Conservation (phyloP, 1,140 invertebrate species). For the Drosophila tani region DNA sequence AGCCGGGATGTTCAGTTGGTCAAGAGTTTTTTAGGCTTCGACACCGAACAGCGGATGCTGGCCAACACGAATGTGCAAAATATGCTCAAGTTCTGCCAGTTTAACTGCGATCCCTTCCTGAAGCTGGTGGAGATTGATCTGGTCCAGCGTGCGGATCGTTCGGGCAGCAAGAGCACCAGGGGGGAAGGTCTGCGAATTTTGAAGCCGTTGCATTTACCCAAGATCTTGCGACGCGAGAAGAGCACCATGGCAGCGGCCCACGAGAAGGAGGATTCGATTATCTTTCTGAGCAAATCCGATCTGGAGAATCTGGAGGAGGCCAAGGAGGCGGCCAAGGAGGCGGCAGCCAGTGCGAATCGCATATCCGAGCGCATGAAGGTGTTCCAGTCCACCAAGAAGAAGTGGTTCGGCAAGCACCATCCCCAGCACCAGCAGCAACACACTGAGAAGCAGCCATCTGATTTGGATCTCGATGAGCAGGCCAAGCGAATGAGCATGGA, state of each 20-base stretch:
- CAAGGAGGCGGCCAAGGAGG: slow-evolving; percentile 78
- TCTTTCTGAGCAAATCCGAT: slow-evolving; percentile 88
- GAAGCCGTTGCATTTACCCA: slow-evolving; percentile 86
- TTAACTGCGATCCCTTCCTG: slow-evolving; percentile 85
- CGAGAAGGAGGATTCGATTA: slow-evolving; percentile 88
- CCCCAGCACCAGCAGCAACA: slow-evolving; percentile 77
- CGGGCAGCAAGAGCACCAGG: slow-evolving; percentile 85
- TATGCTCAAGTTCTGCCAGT: slow-evolving; percentile 88
- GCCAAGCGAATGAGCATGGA: slow-evolving; percentile 86
- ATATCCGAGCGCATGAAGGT: slow-evolving; percentile 87
- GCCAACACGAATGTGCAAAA: slow-evolving; percentile 87
- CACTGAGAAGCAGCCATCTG: slow-evolving; percentile 72
- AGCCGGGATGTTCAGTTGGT: slow-evolving; percentile 86
- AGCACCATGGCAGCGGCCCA: slow-evolving; percentile 86
- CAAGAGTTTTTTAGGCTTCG: slow-evolving; percentile 87
- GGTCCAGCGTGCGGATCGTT: slow-evolving; percentile 85
- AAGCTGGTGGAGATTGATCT: slow-evolving; percentile 83
- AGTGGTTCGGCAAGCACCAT: slow-evolving; percentile 87
- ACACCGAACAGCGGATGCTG: slow-evolving; percentile 87
- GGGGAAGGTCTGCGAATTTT: slow-evolving; percentile 86
- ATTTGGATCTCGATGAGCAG: slow-evolving; percentile 77
- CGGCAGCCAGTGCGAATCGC: slow-evolving; percentile 59
- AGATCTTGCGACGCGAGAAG: slow-evolving; percentile 86
- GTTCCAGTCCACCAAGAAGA: slow-evolving; percentile 86
- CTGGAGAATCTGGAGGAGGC: slow-evolving; percentile 86